Evolutionary conservation across 2,888 invertebrate genomes (phyloP).

Genomic region (Leptinotarsa peninsularis): DNA sequence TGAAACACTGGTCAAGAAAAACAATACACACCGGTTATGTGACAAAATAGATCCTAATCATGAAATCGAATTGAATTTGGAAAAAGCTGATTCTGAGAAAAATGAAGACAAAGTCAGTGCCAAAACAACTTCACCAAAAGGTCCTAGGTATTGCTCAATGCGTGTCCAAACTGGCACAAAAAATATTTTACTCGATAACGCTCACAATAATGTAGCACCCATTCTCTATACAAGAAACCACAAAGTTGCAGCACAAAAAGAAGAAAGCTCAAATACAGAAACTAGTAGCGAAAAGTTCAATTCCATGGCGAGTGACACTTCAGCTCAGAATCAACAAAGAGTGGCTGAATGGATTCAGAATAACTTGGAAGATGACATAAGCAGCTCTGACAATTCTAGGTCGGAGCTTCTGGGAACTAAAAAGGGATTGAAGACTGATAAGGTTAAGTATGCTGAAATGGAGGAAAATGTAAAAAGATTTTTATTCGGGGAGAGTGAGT

Average conservation of each 20-base stretch:
- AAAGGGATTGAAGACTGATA: conserved; percentile 59
- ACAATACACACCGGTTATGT: conserved; percentile 50
- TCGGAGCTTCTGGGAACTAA: conserved; percentile 52
- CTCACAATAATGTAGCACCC: conserved; percentile 78
- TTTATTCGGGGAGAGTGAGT: conserved; percentile 68
- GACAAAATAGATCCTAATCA: conserved; percentile 48
- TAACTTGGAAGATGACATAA: conserved; percentile 69
- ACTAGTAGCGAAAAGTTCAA: conserved; percentile 44
- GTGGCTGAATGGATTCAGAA: conserved; percentile 85
- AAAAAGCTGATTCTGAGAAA: conserved; percentile 50
- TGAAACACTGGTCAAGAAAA: conserved; percentile 34
- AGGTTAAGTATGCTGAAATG: conserved; percentile 74
- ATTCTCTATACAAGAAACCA: conserved; percentile 73
- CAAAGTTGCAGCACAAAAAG: conserved; percentile 34
- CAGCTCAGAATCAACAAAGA: conserved; percentile 58
- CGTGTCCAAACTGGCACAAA: conserved; percentile 82
- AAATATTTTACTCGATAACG: conserved; percentile 84
- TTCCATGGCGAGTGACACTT: conserved; percentile 52
- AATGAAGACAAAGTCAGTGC: conserved; percentile 47
- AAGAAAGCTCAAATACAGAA: conserved; percentile 45
- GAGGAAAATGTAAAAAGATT: conserved; percentile 83
- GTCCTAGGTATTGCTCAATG: conserved; percentile 82
- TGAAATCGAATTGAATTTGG: conserved; percentile 46
- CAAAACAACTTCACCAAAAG: conserved; percentile 60
- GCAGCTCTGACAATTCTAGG: conserved; percentile 63